Evolutionary conservation across 2,797 vertebrate species (phyloP), one percentile per base, ranked within the genome.

Genomic region (Cygnus olor): DNA sequence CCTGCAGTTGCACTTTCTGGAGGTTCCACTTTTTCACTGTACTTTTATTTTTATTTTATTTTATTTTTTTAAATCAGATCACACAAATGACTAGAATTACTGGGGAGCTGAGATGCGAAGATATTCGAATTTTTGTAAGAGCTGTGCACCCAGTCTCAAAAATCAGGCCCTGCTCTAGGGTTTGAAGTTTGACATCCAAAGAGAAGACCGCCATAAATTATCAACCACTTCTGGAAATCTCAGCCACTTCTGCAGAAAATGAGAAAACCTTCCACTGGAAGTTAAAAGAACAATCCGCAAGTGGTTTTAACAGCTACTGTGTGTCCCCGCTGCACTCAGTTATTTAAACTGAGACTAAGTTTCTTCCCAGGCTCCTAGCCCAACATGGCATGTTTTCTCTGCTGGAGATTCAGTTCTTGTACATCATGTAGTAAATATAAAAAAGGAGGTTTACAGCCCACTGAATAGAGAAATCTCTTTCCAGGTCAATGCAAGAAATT

Each of bases 401-500:
- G 93, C 90, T 96, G 95, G 95, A 96, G 93, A 95, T 96, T 95
- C 95, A 92, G 94, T 90, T 87, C 93, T 93, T 84, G 93, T 94
- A 94, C 94, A 95, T 95, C 81, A 90, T 95, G 87, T 91, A 97
- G 94, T 96, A 97, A 96, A 97, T 95, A 96, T 93, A 94, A 96
- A 97, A 94, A 96, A 92, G 79, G 49, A 93, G 90, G 91, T 97
- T 97, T 95, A 96, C 94, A 97, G 95, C 77, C 84, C 93, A 94
- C 14, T 96, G 92, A 97, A 96, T 95, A 95, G 93, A 95, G 94
- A 96, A 96, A 96, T 97, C 94, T 92, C 94, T 97, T 96, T 97
- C 92, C 97, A 97, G 97, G 97, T 97, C 96, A 97, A 83, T 94
- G 95, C 94, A 97, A 97, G 95, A 97, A 97, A 97, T 97, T 92